Evolutionary conservation across 1,140 invertebrate species (phyloP).

Genomic region (Pogonomyrmex californicus): DNA sequence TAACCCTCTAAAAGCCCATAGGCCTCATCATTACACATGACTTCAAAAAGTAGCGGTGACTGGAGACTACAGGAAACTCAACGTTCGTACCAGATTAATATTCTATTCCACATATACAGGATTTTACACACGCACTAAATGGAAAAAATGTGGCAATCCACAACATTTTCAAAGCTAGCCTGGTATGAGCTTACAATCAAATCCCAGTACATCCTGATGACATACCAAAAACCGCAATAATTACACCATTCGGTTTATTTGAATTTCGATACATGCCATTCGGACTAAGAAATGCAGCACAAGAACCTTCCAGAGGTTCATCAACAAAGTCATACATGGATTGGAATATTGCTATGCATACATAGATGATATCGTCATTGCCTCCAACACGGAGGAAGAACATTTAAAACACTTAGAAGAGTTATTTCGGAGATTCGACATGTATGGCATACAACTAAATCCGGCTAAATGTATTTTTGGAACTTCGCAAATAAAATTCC

Average conservation of each 20-base stretch:
- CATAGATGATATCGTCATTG: background rate
- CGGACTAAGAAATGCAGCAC: background rate
- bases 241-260: background rate
- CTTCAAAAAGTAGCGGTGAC: too few relatives aligned
- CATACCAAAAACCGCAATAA: background rate
- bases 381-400: background rate
- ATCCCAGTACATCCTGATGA: background rate
- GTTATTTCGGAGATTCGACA: background rate
- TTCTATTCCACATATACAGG: too few relatives aligned
- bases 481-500: background rate
- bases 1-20: background rate
- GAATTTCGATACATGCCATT: background rate
- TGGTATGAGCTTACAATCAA: background rate
- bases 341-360: background rate
- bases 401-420: background rate
- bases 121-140: too few relatives aligned
- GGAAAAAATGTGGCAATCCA: too few relatives aligned
- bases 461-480: background rate
- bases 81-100: too few relatives aligned
- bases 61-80: too few relatives aligned
- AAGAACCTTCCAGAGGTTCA: conserved; percentile 18
- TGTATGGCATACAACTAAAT: conserved; percentile 7
- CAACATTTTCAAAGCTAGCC: too few relatives aligned
- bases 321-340: background rate
- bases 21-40: conserved; percentile 2